Base-by-base conservation (phyloP, 2,888 invertebrate genomes). In the Dryocosmus kuriphilus region DNA sequence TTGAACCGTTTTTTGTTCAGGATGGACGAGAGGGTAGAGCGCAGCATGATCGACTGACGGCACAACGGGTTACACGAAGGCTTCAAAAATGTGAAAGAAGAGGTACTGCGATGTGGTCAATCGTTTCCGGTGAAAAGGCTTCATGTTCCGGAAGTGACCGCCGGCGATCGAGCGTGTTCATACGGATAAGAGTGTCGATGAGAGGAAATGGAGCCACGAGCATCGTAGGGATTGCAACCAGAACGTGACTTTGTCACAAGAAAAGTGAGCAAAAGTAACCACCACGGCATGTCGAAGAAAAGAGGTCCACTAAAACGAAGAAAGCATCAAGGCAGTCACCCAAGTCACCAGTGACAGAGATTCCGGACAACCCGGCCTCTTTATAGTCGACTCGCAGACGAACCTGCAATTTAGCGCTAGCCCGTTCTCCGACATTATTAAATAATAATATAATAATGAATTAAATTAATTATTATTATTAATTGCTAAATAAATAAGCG, bases 1-100 rank as follows among this genome's bases (percentile, higher is more conserved):
- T 46, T 22, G 24, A 73, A 67, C 77, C 32, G 14, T 16, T 55
- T 79, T n/a, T 41, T 27, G 78, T 81, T 75, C 83, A 91, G 91
- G 88, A 91, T 90, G 91, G 90, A 91, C 90, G 91, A 91, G 90
- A 87, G 89, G 91, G 91, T 90, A 89, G 88, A 89, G 86, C 88
- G 89, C 88, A 88, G 85, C 88, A 89, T 85, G 89, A 89, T 90
- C 87, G 89, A 90, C 87, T 91, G 88, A 90, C 88, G 89, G 88
- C 88, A 89, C 88, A 89, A 89, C 86, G 85, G 77, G 79, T 79
- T 75, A 71, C 78, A 76, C 81, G 71, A 79, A 75, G 80, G 71
- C 77, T 79, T 80, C 76, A 81, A 81, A 79, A 81, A 83, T 80
- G 82, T 81, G 74, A 73, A 78, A 77, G 60, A 27, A 75, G 76